Base-by-base conservation (phyloP, 2,888 invertebrate genomes). In the Diaphora mendica region DNA sequence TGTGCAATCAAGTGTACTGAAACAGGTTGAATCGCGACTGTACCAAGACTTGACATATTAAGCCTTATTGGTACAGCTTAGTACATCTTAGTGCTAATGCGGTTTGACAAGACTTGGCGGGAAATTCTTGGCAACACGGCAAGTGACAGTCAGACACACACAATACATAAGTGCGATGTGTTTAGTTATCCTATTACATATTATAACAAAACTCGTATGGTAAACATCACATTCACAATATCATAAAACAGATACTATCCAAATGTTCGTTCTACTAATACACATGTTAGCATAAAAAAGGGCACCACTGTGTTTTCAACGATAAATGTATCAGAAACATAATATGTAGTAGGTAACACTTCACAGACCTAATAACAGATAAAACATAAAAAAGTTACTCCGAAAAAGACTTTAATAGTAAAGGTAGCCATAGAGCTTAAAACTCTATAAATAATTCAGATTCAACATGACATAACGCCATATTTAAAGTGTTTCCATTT, bases 1-100 rank as follows among this genome's bases (percentile, higher is more conserved):
- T 42, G 69, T 42, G 48, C 62, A 62, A 62, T 72, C 62, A 68
- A 68, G 66, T 44, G 48, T 62, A 72, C 62, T 13, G 30, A 39
- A 39, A n/a, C 44, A 64, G 62, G 44, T 48, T 65, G 20, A 30
- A 69, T n/a, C 55, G 68, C 68, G 59, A 69, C 39, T 55, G 68
- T 69, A 69, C 68, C 17, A 9, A 15, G 35, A 33, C n/a, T 39
- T n/a, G 33, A 51, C 33, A 35, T 51, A 35, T 35, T 68, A 68
- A 68, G 26, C 55, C 4, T 69, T 39, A 39, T 69, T 68, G 51
- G 51, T 55, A 51, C 68, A 69, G 39, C 26, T 59, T 35, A 55
- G 68, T 39, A n/a, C 35, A 55, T 55, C 26, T 68, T 55, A 69
- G 39, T 39, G 55, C 26, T 69, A 69, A 59, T 69, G 39, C 39